These are phyloP conservation scores for Chaetodon trifasciatus DNA, from an alignment of 2,797 vertebrate species.

Conservation along the genomic window DNA sequence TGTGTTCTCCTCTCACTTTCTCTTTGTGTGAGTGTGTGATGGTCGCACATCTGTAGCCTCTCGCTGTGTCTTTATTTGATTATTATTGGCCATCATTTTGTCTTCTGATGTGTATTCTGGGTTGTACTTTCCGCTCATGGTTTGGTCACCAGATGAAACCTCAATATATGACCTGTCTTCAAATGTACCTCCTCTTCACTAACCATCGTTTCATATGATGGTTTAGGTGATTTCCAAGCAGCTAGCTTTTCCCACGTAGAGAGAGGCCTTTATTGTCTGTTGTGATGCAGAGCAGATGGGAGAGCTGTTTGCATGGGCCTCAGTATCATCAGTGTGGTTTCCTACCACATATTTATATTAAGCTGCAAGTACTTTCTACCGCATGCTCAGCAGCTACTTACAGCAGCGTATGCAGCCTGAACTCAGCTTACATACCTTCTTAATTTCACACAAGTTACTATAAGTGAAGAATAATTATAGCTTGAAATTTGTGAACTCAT, in stretches of 20 bases:
- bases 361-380: slow-evolving; percentile 23
- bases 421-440: neutral
- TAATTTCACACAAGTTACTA: neutral
- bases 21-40: slow-evolving; percentile 14
- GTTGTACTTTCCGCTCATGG: neutral
- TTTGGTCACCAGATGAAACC: slow-evolving; percentile 14
- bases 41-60: neutral
- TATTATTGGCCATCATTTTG: slow-evolving; percentile 6
- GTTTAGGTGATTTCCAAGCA: slow-evolving; percentile 51
- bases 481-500: neutral
- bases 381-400: neutral
- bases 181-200: slow-evolving; percentile 13
- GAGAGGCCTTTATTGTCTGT: slow-evolving; percentile 8
- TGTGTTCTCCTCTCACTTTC: slow-evolving; percentile 24
- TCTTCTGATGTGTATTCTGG: neutral
- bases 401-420: slow-evolving; percentile 1
- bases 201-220: neutral
- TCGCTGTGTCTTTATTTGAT: neutral
- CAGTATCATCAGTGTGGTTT: slow-evolving; percentile 57
- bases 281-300: neutral
- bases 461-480: neutral
- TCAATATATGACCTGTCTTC: neutral
- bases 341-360: slow-evolving; percentile 46
- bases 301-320: slow-evolving; percentile 9
- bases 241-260: slow-evolving; percentile 18